Conservation (phyloP, 2,797 vertebrate species). For the Otolemur crassicaudatus region DNA sequence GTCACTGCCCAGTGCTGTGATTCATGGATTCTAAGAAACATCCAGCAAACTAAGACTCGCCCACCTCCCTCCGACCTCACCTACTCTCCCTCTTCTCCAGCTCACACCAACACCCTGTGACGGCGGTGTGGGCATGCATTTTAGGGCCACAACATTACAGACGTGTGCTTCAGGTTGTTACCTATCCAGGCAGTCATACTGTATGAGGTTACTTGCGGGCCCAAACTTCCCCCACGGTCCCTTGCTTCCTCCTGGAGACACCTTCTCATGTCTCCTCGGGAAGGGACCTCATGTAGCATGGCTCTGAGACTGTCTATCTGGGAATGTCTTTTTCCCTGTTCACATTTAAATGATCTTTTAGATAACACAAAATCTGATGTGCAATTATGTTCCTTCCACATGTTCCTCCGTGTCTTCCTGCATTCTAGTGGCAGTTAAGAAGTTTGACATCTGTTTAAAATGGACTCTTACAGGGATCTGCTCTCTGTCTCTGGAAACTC, state of each 20-base stretch:
- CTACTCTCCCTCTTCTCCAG: not conserved
- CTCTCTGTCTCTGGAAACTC: not conserved
- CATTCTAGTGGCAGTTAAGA: not conserved
- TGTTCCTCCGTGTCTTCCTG: not conserved
- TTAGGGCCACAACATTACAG: fast-evolving
- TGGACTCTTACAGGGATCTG: not conserved
- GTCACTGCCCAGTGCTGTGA: too few relatives aligned
- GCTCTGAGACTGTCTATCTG: not conserved
- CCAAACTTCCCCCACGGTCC: not conserved
- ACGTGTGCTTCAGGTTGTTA: fast-evolving
- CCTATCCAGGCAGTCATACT: not conserved
- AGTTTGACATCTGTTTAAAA: not conserved
- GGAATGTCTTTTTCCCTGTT: not conserved
- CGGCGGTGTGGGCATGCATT: not conserved
- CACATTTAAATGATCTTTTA: not conserved
- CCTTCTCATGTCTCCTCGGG: not conserved
- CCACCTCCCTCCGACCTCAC: not conserved
- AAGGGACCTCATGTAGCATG: not conserved
- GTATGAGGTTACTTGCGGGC: not conserved
- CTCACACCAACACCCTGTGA: not conserved
- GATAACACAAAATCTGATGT: not conserved
- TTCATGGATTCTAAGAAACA: too few relatives aligned
- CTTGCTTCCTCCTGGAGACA: not conserved
- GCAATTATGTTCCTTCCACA: not conserved
- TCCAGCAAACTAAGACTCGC: too few relatives aligned